Base-by-base conservation (phyloP, 2,888 invertebrate genomes). In the Periphyllus acericola region DNA sequence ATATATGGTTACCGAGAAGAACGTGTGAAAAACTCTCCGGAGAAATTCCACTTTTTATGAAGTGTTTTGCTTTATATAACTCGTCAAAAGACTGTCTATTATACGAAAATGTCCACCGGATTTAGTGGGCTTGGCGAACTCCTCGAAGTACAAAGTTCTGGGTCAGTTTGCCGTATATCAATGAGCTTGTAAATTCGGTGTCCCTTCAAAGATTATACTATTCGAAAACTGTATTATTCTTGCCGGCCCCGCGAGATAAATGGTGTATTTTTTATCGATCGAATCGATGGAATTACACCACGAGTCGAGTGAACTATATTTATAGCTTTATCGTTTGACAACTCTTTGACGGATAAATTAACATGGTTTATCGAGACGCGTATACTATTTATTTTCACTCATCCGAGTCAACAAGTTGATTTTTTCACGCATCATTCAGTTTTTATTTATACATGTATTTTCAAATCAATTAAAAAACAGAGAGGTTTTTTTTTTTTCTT, bases 121-220 rank as follows among this genome's bases (percentile, higher is more conserved):
- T 85, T 85, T 85, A 76, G 32, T 68, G 68, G 84, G 68, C 68
- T 84, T 52, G 46, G 32, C 78, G n/a, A 85, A 85, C 76, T 85
- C 78, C 46, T 78, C 68, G 66, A 60, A 75, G 60, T 75, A 75
- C 84, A 78, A 85, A 85, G 84, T 85, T 85, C 32, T n/a, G 76
- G 84, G 84, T 85, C 78, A 68, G 78, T 85, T 85, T 68, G 40
- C 29, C 40, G 36, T 66, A 85, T 78, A 78, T 68, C 68, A 78
- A 78, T 84, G 84, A 29, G 74, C 52, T 29, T 40, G 5, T 25
- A 29, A 1, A 68, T 11, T 29, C 29, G 40, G 66, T 76, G 66
- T 68, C 76, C 84, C n/a, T 34, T 78, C 84, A 34, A 52, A 78
- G 76, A 78, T 85, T 68, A 85, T 52, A 34, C 68, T 34, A 78